A percentile compares a stretch with the other conserved stretches of the same genome.
Evolutionary conservation across 2,888 invertebrate species (phyloP).

Genomic region (Dicyrtoma fusca): DNA sequence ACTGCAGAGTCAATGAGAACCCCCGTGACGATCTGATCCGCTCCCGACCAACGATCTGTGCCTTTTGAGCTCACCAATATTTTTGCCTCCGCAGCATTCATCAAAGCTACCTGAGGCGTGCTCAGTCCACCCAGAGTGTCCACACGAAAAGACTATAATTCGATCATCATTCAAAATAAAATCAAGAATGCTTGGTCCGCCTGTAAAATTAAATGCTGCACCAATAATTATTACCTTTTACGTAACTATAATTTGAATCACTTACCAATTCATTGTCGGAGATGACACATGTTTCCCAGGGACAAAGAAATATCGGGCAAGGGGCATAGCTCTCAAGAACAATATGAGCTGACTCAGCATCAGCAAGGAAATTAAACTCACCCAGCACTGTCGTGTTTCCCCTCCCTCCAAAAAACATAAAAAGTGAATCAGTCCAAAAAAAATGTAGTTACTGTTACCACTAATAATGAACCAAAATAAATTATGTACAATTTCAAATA

Average conservation of each 20-base stretch:
- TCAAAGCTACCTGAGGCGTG: constrained; percentile 61
- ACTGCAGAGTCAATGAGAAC: constrained; percentile 46
- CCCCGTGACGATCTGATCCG: constrained; percentile 51
- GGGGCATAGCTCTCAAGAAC: constrained; percentile 57
- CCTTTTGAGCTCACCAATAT: constrained; percentile 33
- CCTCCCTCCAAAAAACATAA: constrained; percentile 45
- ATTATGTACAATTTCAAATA: too few species aligned
- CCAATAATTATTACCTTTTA: too few species aligned
- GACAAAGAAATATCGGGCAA: constrained; percentile 67
- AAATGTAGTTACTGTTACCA: too few species aligned
- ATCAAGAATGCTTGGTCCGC: too few species aligned
- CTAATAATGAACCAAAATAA: too few species aligned
- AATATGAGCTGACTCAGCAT: constrained; percentile 63
- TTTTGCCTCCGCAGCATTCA: constrained; percentile 63
- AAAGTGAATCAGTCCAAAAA: too few species aligned
- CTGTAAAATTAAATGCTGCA: too few species aligned
- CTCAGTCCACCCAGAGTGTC: constrained; percentile 61
- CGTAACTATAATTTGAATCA: too few species aligned
- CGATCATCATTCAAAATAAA: too few species aligned
- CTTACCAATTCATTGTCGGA: constrained; percentile 3
- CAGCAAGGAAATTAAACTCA: constrained; percentile 64
- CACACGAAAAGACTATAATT: constrained; percentile 64
- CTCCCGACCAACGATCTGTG: constrained; percentile 43
- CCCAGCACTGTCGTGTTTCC: constrained; percentile 59
- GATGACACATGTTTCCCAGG: constrained; percentile 71